A percentile compares a stretch with the other conserved stretches of the same genome.
These are phyloP conservation scores for Scopus umbretta DNA, from an alignment of 2,113 vertebrate genomes.

Conservation along the genomic window DNA sequence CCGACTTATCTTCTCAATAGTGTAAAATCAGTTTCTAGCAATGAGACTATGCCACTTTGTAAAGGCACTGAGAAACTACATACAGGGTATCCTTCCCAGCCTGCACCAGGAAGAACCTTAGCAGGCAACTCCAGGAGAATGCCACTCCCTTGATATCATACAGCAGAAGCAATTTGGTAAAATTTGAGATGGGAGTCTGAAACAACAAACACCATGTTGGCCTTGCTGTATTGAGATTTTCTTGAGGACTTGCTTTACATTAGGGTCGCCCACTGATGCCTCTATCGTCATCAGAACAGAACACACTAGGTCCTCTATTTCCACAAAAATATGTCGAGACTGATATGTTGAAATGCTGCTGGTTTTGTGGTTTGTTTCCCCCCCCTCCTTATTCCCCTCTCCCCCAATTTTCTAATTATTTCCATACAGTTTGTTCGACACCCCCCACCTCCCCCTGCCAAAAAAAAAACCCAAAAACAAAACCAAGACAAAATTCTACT, in stretches of 20 bases:
- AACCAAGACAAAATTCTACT: too few species aligned
- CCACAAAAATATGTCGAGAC: not conserved
- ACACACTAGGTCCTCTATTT: not conserved
- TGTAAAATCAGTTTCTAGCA: not conserved
- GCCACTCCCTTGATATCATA: not conserved
- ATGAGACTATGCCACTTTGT: not conserved
- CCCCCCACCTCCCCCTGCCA: too few species aligned
- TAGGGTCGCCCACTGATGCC: not conserved
- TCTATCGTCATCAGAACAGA: not conserved
- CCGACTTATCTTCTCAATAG: not conserved
- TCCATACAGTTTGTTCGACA: not conserved
- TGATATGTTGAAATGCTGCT: not conserved
- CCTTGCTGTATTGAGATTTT: not conserved
- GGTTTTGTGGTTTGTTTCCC: too few species aligned
- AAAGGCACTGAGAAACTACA: not conserved
- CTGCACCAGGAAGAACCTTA: not conserved
- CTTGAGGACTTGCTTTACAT: not conserved
- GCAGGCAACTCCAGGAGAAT: not conserved
- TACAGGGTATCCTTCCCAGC: not conserved
- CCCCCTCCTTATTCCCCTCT: accelerated
- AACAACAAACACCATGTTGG: not conserved
- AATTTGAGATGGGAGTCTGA: not conserved
- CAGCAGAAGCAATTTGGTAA: not conserved
- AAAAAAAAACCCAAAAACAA: too few species aligned
- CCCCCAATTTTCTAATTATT: not conserved